A percentile compares a stretch with the other conserved stretches of the same genome.
These are phyloP conservation scores for Phacellophora camtschatica DNA, from an alignment of 30 jellyfish, hydroid and myxozoan species.

Conservation along the genomic window DNA sequence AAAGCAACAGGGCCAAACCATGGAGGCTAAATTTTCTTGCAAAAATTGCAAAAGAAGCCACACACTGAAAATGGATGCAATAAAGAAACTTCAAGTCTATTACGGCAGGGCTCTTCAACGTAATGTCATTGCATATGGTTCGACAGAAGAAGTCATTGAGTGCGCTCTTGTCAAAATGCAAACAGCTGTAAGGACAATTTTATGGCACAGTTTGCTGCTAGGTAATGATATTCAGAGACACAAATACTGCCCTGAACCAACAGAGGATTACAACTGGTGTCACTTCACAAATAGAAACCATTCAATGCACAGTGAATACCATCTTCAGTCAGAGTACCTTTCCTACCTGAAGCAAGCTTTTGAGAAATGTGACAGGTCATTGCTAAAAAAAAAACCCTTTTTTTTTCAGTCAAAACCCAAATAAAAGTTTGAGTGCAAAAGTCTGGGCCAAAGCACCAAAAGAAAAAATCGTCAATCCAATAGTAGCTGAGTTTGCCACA, in stretches of 20 bases:
- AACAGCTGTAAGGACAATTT: slow-evolving; percentile 2
- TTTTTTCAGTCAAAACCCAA: background rate
- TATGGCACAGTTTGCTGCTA: background rate
- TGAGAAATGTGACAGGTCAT: background rate
- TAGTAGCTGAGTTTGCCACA: background rate
- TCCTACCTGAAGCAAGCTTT: background rate
- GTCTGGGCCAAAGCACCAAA: background rate
- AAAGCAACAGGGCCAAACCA: background rate
- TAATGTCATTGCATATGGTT: slow-evolving; percentile 4
- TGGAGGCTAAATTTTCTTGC: background rate
- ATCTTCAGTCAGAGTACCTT: background rate
- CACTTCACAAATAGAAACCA: background rate
- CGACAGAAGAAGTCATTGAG: background rate
- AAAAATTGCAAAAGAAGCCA: slow-evolving; percentile 9
- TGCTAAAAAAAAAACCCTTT: background rate
- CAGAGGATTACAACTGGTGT: slow-evolving; percentile 51
- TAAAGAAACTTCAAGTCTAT: slow-evolving; percentile 25
- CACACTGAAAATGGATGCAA: slow-evolving; percentile 5
- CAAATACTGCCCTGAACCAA: slow-evolving; percentile 17
- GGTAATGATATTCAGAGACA: slow-evolving; percentile 4
- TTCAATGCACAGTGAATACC: background rate
- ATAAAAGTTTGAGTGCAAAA: background rate
- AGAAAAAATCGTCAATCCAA: background rate
- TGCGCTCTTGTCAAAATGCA: slow-evolving; percentile 4
- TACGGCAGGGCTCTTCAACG: slow-evolving; percentile 28